Evolutionary conservation across 2,888 invertebrate species (phyloP).

Genomic region (Gari tellinella): DNA sequence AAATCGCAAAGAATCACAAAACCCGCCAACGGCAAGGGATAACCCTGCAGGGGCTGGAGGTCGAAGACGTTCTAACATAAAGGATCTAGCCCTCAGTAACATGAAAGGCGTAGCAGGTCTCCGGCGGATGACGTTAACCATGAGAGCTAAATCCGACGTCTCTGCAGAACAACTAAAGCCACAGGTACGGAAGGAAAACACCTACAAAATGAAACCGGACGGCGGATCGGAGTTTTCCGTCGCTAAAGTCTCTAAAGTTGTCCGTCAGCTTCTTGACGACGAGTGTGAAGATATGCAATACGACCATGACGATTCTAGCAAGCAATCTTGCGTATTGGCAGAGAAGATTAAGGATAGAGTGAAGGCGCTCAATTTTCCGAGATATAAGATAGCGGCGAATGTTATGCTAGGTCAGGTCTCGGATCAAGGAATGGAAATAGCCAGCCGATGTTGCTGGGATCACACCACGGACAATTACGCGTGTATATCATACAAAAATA

Average conservation of each 20-base stretch:
- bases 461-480: conserved; percentile 59
- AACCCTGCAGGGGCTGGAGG: neutral
- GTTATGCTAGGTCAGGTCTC: conserved; percentile 64
- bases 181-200: conserved; percentile 62
- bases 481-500: conserved; percentile 57
- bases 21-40: neutral
- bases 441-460: conserved; percentile 69
- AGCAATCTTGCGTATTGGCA: conserved; percentile 57
- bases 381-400: conserved; percentile 66
- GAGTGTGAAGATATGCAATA: conserved; percentile 54
- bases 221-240: conserved; percentile 45
- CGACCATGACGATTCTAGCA: conserved; percentile 51
- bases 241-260: conserved; percentile 38
- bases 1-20: conserved; percentile 30
- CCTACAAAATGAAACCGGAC: conserved; percentile 68
- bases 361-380: conserved; percentile 57
- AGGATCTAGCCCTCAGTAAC: conserved; percentile 22
- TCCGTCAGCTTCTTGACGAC: conserved; percentile 48
- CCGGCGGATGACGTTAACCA: conserved; percentile 42
- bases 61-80: conserved; percentile 32
- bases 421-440: conserved; percentile 67
- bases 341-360: conserved; percentile 62
- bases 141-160: conserved; percentile 51
- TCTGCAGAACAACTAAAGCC: conserved; percentile 53
- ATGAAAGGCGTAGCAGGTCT: conserved; percentile 3